Percentiles rank a stretch among this genome's conserved stretches.
Evolutionary conservation across 2,888 invertebrate genomes (phyloP).

Genomic region (Mythimna ferrago): DNA sequence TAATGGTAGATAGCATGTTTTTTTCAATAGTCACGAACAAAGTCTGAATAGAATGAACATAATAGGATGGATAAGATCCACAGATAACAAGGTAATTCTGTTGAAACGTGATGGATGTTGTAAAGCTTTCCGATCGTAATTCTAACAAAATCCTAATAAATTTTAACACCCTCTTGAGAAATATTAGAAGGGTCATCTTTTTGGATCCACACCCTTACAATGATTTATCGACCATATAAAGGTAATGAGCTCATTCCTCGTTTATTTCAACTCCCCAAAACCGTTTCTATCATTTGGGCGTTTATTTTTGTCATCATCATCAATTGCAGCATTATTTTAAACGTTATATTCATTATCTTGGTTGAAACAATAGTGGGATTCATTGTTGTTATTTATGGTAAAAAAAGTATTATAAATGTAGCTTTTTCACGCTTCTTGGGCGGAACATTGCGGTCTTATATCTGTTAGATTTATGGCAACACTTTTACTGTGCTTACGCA

Average conservation of each 20-base stretch:
- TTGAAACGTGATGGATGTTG: conserved; percentile 40
- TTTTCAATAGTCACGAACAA: conserved; percentile 55
- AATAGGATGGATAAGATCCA: conserved; percentile 34
- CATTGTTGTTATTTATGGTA: conserved; percentile 42
- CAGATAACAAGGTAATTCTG: conserved; percentile 41
- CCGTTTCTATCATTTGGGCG: conserved; percentile 22
- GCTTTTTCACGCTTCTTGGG: conserved; percentile 49
- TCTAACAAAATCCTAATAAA: conserved; percentile 68
- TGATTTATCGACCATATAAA: conserved; percentile 69
- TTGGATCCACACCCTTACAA: conserved; percentile 57
- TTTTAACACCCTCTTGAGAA: conserved; percentile 65
- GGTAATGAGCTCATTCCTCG: conserved; percentile 61
- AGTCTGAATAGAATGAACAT: conserved; percentile 36
- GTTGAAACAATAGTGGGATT: conserved; percentile 30
- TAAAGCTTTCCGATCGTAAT: conserved; percentile 57
- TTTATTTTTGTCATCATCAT: conserved; percentile 33
- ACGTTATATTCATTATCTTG: conserved; percentile 33
- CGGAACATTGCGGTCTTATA: conserved; percentile 65
- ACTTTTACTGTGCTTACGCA: conserved; percentile 67
- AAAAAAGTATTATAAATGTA: conserved; percentile 60
- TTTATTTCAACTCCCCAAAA: conserved; percentile 34
- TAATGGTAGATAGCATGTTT: conserved; percentile 69
- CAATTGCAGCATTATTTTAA: conserved; percentile 25
- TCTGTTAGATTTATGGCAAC: conserved; percentile 74
- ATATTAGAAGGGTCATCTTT: conserved; percentile 66